phyloP scores from a whole-genome alignment of 1,140 invertebrate species.

The Magallana gigas region DNA sequence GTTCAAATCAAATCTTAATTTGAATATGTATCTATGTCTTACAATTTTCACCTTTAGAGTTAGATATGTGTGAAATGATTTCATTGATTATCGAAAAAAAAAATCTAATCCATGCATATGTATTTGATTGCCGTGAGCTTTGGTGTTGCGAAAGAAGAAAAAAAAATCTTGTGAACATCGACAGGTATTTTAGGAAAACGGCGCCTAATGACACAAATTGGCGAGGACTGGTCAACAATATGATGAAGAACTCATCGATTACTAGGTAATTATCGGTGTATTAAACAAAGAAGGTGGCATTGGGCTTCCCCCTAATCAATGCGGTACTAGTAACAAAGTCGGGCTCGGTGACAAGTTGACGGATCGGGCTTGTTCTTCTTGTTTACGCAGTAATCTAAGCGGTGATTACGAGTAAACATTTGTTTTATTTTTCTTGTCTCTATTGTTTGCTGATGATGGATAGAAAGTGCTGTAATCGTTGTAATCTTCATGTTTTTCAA shows the following conservation, averaged over 20 bases:
- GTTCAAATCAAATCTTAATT: too few relatives aligned
- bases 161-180: neutral
- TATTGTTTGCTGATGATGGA: constrained; percentile 28
- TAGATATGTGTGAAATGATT: neutral
- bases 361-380: constrained; percentile 25
- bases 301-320: constrained; percentile 9
- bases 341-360: constrained; percentile 33
- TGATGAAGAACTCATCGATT: constrained; percentile 33
- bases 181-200: constrained; percentile 15
- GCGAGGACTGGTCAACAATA: constrained; percentile 29
- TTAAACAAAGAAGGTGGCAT: constrained; percentile 32
- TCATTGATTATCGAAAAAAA: neutral
- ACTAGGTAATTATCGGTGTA: constrained; percentile 9
- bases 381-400: constrained; percentile 27
- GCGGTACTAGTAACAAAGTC: constrained; percentile 30
- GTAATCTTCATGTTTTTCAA: constrained; percentile 31
- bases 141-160: neutral
- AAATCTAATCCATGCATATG: neutral
- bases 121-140: neutral
- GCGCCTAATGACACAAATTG: constrained; percentile 21
- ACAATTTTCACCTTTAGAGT: too few relatives aligned
- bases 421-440: constrained; percentile 27
- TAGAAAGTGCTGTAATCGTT: constrained; percentile 17
- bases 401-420: constrained; percentile 37
- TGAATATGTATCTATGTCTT: too few relatives aligned